These are phyloP conservation scores for Phasia obesa DNA, from an alignment of 2,888 invertebrate species.

Conservation along the genomic window DNA sequence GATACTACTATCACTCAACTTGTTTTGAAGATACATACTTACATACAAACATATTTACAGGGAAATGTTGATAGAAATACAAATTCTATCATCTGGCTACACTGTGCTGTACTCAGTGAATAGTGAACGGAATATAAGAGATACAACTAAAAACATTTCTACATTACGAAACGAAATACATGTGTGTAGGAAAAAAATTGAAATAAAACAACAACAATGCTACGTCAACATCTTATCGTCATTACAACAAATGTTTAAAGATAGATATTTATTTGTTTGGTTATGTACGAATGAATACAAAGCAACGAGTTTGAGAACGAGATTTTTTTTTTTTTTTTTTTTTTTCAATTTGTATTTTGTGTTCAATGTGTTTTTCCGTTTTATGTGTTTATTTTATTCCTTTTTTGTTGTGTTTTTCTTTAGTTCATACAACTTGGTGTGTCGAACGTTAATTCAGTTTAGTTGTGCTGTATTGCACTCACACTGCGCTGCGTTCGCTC, in stretches of 20 bases:
- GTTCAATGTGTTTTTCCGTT: slow-evolving; percentile 45
- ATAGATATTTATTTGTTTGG: slow-evolving; percentile 22
- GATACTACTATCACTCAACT: too few species aligned
- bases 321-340: slow-evolving; percentile 2
- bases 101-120: background rate
- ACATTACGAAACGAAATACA: slow-evolving; percentile 40
- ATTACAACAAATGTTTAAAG: slow-evolving; percentile 34
- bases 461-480: slow-evolving; percentile 68
- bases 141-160: slow-evolving; percentile 24
- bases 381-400: background rate
- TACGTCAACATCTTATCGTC: slow-evolving; percentile 28
- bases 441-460: slow-evolving; percentile 62
- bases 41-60: too few species aligned
- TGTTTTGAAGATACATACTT: too few species aligned
- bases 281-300: slow-evolving; percentile 35
- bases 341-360: background rate
- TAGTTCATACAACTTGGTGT: slow-evolving; percentile 42
- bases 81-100: slow-evolving; percentile 16
- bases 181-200: background rate
- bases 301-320: slow-evolving; percentile 49
- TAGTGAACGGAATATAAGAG: slow-evolving; percentile 20
- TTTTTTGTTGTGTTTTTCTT: slow-evolving; percentile 11
- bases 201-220: slow-evolving; percentile 16
- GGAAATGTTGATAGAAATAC: background rate
- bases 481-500: slow-evolving; percentile 60